These are phyloP conservation scores for Acleris literana DNA, from an alignment of 2,888 invertebrate genomes.

Conservation along the genomic window DNA sequence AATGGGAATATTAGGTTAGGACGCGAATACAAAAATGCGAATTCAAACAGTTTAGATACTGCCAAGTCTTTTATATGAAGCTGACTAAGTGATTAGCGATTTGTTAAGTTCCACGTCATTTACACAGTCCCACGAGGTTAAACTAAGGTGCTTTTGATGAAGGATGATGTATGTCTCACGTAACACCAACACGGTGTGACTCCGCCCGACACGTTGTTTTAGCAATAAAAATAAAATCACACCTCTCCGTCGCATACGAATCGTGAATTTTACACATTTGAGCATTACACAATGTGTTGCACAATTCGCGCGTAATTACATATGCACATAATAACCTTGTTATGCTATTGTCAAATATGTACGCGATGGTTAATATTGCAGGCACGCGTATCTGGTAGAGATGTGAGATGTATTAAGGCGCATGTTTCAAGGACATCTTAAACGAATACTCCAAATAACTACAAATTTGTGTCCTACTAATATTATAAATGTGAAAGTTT, in stretches of 20 bases:
- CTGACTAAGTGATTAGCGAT: no score
- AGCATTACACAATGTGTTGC: constrained; percentile 44
- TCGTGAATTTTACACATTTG: constrained; percentile 37
- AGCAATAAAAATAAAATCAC: constrained; percentile 29
- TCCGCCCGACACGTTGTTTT: constrained; percentile 1
- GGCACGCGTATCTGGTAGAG: constrained; percentile 11
- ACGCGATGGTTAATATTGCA: constrained; percentile 11
- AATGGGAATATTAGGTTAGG: no score
- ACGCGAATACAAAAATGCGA: no score
- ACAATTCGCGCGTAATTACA: constrained; percentile 46
- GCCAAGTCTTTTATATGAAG: no score
- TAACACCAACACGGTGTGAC: neutral
- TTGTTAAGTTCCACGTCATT: no score
- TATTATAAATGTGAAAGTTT: no score
- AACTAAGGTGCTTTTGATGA: neutral
- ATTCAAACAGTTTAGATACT: no score
- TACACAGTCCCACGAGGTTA: no score
- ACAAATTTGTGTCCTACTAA: no score
- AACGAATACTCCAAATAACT: no score
- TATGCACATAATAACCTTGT: constrained; percentile 53
- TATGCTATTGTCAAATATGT: constrained; percentile 45
- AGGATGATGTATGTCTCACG: no score
- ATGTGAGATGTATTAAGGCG: neutral
- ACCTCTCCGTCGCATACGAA: constrained; percentile 23
- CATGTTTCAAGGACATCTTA: no score